Conservation (phyloP, 1,140 invertebrate species). For the Drosophila bipectinata region DNA sequence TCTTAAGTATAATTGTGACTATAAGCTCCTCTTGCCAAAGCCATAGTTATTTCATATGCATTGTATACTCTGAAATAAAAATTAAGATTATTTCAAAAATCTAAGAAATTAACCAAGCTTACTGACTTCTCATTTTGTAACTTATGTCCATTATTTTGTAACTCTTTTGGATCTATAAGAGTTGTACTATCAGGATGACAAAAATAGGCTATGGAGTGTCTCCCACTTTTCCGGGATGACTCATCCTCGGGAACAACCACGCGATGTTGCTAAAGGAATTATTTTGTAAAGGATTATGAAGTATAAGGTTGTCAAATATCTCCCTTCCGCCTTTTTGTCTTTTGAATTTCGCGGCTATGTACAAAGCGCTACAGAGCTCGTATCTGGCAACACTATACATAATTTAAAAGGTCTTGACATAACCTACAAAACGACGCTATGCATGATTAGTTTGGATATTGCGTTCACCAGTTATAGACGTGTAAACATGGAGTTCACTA, state of each 20-base stretch:
- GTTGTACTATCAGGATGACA: slow-evolving; percentile 88
- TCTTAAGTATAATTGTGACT: slow-evolving; percentile 11
- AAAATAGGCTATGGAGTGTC: slow-evolving; percentile 91
- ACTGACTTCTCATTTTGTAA: slow-evolving; percentile 61
- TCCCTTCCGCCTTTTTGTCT: too few relatives aligned
- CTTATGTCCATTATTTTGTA: slow-evolving; percentile 67
- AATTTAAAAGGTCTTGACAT: too few relatives aligned
- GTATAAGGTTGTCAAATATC: too few relatives aligned
- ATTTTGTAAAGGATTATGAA: not conserved
- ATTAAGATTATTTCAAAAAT: too few relatives aligned
- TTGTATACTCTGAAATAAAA: slow-evolving; percentile 85
- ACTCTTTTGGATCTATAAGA: slow-evolving; percentile 85
- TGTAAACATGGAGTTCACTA: too few relatives aligned
- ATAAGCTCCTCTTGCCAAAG: slow-evolving; percentile 31
- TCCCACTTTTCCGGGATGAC: slow-evolving; percentile 85
- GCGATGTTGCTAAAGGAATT: slow-evolving; percentile 86
- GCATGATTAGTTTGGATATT: too few relatives aligned
- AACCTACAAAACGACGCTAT: too few relatives aligned
- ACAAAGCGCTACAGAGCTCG: too few relatives aligned
- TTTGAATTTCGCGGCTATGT: too few relatives aligned
- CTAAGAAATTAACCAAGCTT: not conserved
- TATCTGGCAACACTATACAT: too few relatives aligned
- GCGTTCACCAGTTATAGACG: too few relatives aligned
- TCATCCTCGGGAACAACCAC: slow-evolving; percentile 88
- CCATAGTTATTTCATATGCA: slow-evolving; percentile 84